Evolutionary conservation across 1,140 invertebrate species (phyloP), one percentile per base, ranked within the genome.

Genomic region (Megalonaias nervosa): DNA sequence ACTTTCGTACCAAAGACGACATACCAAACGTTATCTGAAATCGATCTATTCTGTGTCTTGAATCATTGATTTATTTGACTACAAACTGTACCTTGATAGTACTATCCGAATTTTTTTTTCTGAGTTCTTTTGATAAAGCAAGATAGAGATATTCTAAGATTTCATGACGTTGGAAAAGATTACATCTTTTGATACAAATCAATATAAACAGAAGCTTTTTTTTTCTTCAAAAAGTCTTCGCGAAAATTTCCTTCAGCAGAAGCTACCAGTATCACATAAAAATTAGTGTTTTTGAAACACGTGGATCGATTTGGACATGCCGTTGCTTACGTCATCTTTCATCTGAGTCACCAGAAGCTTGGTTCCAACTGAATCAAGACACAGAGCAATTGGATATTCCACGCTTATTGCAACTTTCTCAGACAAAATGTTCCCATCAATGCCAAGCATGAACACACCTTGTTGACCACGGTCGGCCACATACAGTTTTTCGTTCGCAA

Each of bases 391-490:
- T 13, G 76, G 76, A 59, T 73, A 73, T 31, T 78, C 76, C 59
- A 78, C 26, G 23, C 76, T 57, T 21, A 71, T 67, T 21, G 74
- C 21, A 26, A 78, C 62, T n/a, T 71, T 73, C 71, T 78, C 71
- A 58, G 68, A 67, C 9, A 78, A 66, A n/a, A 78, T 71, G 1
- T 73, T 65, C 11, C 76, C 76, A 11, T 68, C 67, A 57, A 60
- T 61, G 56, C 74, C 69, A 16, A 78, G 56, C 70, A 73, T 78
- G 16, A 78, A 38, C 1, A 78, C 71, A 21, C 76, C 65, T 21
- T 78, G 71, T 21, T 78, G 76, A 26, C 74, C 76, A 15, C 66
- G 64, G n/a, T 78, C 76, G 62, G 71, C 73, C 11, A 78, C 71
- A 58, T 61, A 74, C n/a, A 78, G 19, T 38, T 68, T 68, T 21